A percentile compares a stretch with the other conserved stretches of the same genome.
These are phyloP conservation scores for Platygyra sinensis DNA, from an alignment of 64 coral and sea anemone species.

Conservation along the genomic window DNA sequence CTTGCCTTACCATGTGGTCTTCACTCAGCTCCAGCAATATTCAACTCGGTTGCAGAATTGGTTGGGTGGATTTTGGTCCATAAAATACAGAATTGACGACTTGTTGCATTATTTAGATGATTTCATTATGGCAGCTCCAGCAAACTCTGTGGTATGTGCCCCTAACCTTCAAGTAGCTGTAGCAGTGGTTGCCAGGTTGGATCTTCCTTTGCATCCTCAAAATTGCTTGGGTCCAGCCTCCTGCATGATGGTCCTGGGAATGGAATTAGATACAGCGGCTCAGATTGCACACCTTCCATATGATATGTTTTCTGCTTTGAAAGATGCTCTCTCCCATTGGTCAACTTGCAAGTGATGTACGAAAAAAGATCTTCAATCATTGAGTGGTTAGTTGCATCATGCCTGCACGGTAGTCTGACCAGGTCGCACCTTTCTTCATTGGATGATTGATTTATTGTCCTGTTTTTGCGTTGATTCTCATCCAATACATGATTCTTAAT, in stretches of 20 bases:
- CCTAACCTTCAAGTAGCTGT: too few relatives aligned
- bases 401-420: background rate
- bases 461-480: background rate
- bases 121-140: conserved; percentile 25
- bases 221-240: conserved; percentile 33
- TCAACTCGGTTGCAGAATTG: conserved; percentile 19
- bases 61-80: background rate
- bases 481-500: background rate
- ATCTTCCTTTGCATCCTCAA: background rate
- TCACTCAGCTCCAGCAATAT: background rate
- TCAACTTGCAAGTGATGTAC: too few relatives aligned
- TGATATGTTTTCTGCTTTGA: too few relatives aligned
- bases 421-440: background rate
- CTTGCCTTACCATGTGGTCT: conserved; percentile 30
- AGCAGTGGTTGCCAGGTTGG: background rate
- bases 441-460: background rate
- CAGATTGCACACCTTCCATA: too few relatives aligned
- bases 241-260: background rate
- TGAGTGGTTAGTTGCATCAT: too few relatives aligned
- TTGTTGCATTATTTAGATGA: background rate
- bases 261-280: background rate
- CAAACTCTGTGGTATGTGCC: conserved; percentile 24
- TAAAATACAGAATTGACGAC: too few relatives aligned
- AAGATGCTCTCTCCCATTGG: too few relatives aligned
- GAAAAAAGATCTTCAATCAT: too few relatives aligned